phyloP scores from a whole-genome alignment of 2,797 vertebrate species.

The Xenentodon cancila region DNA sequence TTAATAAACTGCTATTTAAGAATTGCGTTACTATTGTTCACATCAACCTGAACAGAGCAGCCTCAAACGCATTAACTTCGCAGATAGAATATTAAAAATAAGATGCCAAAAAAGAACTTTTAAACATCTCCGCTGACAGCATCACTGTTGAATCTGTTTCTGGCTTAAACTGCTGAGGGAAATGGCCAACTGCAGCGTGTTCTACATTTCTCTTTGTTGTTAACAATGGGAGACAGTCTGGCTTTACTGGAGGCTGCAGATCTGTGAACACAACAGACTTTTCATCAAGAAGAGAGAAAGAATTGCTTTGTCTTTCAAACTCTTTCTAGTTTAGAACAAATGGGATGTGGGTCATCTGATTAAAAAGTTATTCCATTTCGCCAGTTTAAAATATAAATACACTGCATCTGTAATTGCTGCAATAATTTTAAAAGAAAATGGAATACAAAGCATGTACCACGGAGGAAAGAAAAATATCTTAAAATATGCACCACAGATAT shows the following conservation, averaged over 20 bases:
- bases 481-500: slow-evolving; percentile 19
- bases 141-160: slow-evolving; percentile 39
- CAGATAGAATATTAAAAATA: slow-evolving; percentile 19
- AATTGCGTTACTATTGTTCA: slow-evolving; percentile 6
- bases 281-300: slow-evolving; percentile 26
- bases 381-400: slow-evolving; percentile 23
- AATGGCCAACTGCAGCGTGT: slow-evolving; percentile 22
- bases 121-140: slow-evolving; percentile 37
- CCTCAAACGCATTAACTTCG: slow-evolving; percentile 12
- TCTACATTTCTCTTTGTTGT: slow-evolving; percentile 62
- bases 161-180: slow-evolving; percentile 50
- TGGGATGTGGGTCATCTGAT: slow-evolving; percentile 62
- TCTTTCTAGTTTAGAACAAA: slow-evolving; percentile 49
- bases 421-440: slow-evolving; percentile 18
- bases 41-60: slow-evolving; percentile 6
- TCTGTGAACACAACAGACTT: slow-evolving; percentile 56
- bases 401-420: slow-evolving; percentile 9
- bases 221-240: slow-evolving; percentile 68
- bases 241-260: slow-evolving; percentile 62
- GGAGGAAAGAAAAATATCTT: slow-evolving; percentile 4
- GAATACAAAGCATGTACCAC: slow-evolving; percentile 5
- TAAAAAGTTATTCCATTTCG: slow-evolving; percentile 45
- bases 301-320: slow-evolving; percentile 51
- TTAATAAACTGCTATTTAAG: slow-evolving; percentile 13
- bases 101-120: too few species aligned